phyloP scores from a whole-genome alignment of 2,113 vertebrate genomes.

The human region DNA sequence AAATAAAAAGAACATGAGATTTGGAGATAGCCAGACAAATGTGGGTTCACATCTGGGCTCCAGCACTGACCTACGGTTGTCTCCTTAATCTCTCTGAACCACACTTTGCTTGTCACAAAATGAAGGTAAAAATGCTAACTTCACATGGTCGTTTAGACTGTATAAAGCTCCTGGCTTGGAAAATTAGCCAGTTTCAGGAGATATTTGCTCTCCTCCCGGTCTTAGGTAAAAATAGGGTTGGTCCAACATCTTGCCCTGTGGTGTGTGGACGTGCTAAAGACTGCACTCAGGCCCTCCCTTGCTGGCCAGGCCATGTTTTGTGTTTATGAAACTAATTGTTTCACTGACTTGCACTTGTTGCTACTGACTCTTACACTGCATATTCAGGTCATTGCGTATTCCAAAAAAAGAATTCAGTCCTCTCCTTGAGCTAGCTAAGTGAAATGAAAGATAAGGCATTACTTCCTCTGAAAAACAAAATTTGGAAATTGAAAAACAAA shows the following conservation, averaged over 20 bases:
- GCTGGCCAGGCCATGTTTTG: neutral
- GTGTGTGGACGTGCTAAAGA: no score
- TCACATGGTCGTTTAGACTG: neutral
- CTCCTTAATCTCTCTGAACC: no score
- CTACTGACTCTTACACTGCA: neutral
- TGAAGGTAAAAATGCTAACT: neutral
- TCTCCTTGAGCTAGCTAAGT: neutral
- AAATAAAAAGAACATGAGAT: neutral
- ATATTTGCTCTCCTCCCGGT: neutral
- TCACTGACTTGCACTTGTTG: neutral
- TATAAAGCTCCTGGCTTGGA: neutral
- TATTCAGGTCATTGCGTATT: neutral
- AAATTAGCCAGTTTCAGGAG: neutral
- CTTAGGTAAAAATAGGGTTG: neutral
- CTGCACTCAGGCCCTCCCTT: accelerated
- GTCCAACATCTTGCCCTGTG: neutral
- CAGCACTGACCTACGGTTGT: no score
- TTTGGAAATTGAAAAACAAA: neutral
- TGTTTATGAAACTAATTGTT: neutral
- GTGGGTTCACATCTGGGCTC: neutral
- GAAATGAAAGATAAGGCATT: neutral
- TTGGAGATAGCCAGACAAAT: neutral
- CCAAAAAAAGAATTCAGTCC: neutral
- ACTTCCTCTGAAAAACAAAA: neutral
- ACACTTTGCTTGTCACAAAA: neutral